A percentile compares a stretch with the other conserved stretches of the same genome.
These are phyloP conservation scores for Rhinolophus ferrumequinum DNA, from an alignment of 2,113 vertebrate genomes.

Conservation along the genomic window DNA sequence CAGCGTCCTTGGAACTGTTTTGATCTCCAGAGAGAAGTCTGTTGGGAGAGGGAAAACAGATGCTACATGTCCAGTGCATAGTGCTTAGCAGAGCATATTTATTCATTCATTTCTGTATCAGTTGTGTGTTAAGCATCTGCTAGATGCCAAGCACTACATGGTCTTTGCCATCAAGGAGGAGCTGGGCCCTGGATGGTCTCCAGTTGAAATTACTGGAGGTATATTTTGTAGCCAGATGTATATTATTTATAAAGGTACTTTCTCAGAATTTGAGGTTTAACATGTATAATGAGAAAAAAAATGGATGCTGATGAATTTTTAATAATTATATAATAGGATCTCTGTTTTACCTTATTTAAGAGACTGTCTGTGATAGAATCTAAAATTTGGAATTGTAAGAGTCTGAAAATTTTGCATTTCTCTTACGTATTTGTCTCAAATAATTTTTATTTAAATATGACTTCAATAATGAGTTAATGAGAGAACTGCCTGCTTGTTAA, in stretches of 20 bases:
- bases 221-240: not conserved
- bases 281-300: slow-evolving; percentile 3
- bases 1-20: slow-evolving; percentile 27
- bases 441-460: slow-evolving; percentile 54
- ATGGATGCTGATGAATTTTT: slow-evolving; percentile 16
- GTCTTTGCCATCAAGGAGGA: not conserved
- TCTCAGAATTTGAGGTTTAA: not conserved
- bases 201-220: not conserved
- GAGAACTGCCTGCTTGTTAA: not conserved
- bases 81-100: slow-evolving; percentile 7
- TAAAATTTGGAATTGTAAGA: slow-evolving; percentile 23
- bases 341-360: slow-evolving; percentile 16
- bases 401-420: not conserved
- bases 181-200: not conserved
- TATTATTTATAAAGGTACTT: slow-evolving; percentile 4
- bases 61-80: not conserved
- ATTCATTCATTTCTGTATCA: not conserved
- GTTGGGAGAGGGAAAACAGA: not conserved
- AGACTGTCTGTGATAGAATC: slow-evolving; percentile 4
- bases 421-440: not conserved
- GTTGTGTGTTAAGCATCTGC: not conserved
- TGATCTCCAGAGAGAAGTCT: not conserved
- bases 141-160: not conserved
- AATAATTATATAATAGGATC: not conserved
- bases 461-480: not conserved